Evolutionary conservation across 1,140 invertebrate species (phyloP).

Genomic region (Potamilus streckersoni): DNA sequence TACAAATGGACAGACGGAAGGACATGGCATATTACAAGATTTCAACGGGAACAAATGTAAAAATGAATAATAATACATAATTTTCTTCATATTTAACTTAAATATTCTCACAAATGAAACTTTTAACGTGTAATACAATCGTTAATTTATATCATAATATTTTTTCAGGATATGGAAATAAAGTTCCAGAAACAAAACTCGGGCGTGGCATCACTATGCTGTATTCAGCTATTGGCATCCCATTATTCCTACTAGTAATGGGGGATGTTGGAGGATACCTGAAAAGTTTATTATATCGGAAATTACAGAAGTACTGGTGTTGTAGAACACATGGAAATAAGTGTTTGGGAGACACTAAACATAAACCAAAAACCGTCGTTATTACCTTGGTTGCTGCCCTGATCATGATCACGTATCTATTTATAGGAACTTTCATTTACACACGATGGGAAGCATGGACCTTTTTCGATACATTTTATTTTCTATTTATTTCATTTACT

Average conservation of each 20-base stretch:
- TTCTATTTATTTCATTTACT: slow-evolving; percentile 85
- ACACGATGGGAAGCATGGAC: slow-evolving; percentile 78
- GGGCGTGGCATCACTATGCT: slow-evolving; percentile 89
- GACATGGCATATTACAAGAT: too few species aligned
- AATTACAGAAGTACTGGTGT: not conserved
- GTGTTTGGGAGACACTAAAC: slow-evolving; percentile 6
- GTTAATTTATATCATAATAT: slow-evolving; percentile 18
- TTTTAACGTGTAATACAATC: not conserved
- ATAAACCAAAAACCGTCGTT: slow-evolving; percentile 63
- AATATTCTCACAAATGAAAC: too few species aligned
- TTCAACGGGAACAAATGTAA: too few species aligned
- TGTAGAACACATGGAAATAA: not conserved
- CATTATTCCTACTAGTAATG: slow-evolving; percentile 79
- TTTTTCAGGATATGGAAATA: slow-evolving; percentile 90
- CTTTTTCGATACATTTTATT: slow-evolving; percentile 92
- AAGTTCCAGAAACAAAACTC: slow-evolving; percentile 84
- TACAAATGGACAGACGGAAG: too few species aligned
- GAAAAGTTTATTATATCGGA: slow-evolving; percentile 23
- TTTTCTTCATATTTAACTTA: too few species aligned
- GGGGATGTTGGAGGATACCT: slow-evolving; percentile 49
- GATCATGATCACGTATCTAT: slow-evolving; percentile 85
- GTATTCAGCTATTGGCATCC: slow-evolving; percentile 95
- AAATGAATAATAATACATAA: too few species aligned
- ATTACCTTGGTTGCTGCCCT: slow-evolving; percentile 87
- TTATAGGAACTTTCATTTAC: slow-evolving; percentile 84